These are phyloP conservation scores for Himalopsyche kuldschensis DNA, from an alignment of 2,888 invertebrate species.

Conservation along the genomic window DNA sequence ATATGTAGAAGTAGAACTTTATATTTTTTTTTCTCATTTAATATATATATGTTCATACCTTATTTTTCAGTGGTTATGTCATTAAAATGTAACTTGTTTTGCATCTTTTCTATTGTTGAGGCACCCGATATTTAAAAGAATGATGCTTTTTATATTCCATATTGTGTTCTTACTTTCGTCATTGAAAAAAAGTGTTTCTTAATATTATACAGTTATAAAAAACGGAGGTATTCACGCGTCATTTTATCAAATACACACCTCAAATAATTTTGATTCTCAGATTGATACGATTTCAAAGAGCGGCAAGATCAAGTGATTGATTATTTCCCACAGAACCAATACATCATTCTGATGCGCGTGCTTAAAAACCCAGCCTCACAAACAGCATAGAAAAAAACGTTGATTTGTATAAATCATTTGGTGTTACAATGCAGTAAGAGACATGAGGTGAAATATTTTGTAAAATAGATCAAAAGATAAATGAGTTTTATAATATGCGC, in stretches of 20 bases:
- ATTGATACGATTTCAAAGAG: background rate
- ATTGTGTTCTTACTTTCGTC: no score
- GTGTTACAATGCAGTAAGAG: background rate
- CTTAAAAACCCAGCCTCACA: slow-evolving; percentile 3
- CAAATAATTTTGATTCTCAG: background rate
- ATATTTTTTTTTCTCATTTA: no score
- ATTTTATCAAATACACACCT: background rate
- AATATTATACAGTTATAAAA: background rate
- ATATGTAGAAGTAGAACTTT: no score
- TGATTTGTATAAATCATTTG: background rate
- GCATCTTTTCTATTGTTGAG: no score
- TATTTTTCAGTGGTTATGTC: no score
- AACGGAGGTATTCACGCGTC: background rate
- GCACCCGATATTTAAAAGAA: no score
- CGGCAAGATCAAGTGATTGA: slow-evolving; percentile 20
- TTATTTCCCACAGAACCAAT: slow-evolving; percentile 14
- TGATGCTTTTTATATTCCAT: no score
- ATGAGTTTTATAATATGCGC: no score
- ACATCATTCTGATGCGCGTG: slow-evolving; percentile 20
- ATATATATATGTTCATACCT: no score
- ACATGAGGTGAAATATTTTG: background rate
- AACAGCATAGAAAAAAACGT: background rate
- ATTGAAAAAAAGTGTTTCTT: background rate
- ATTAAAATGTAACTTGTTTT: no score
- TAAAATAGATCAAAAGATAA: no score